Evolutionary conservation across 2,797 vertebrate species (phyloP), one percentile per base, ranked within the genome.

Genomic region (Hyperoplus immaculatus): DNA sequence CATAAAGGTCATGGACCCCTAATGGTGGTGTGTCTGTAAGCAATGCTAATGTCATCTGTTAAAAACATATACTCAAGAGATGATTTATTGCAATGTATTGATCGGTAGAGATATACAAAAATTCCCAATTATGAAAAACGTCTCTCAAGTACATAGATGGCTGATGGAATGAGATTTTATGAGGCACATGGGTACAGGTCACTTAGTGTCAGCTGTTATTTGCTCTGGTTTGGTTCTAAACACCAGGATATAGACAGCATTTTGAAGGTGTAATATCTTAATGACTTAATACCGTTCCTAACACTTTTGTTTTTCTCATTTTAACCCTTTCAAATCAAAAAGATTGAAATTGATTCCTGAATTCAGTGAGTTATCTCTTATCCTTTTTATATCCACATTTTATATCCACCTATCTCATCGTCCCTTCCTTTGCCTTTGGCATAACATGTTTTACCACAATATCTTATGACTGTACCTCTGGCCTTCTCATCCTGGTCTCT

Each of bases 41-140:
- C 81, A 89, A 94, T 93, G 91, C 90, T 94, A 93, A 93, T 93
- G 90, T 91, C 90, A 94, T 94, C 91, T 88, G 85, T 91, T 91
- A 92, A 93, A 92, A 92, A 91, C 85, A 89, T 86, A 83, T 78
- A 81, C 80, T 83, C 76, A 80, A 29, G 41, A 83, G 84, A 89
- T 86, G 88, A 93, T 92, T 89, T 86, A 92, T 91, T 11, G 29
- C 83, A 76, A 69, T 9, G 60, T 86, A 93, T 94, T 59, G 86
- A 93, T 92, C 86, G 9, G 14, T 50, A 70, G 55, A 84, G 73
- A 69, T 61, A 89, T 84, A 56, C 72, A 81, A 29, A 29, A 29
- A 75, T 87, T 43, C 14, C 63, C 81, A 86, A 82, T 87, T 84
- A 89, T 68, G 60, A 63, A 72, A 86, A 78, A 77, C 53, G 29